These are phyloP conservation scores for Poeciliopsis paucimaculata DNA, from an alignment of 2,797 vertebrate species.

Conservation along the genomic window DNA sequence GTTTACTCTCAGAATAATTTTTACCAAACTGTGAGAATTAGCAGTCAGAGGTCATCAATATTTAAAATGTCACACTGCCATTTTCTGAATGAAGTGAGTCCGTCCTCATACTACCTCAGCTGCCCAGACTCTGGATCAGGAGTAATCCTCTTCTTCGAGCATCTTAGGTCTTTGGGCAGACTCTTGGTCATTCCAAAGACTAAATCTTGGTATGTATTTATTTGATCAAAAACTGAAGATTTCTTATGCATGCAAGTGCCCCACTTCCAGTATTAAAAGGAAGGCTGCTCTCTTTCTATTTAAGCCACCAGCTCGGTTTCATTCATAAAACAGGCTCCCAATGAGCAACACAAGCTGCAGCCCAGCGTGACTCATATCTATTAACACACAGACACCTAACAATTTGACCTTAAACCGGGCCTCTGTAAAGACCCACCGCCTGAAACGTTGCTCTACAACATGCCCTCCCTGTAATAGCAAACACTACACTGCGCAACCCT, in stretches of 20 bases:
- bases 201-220: neutral
- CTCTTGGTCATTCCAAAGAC: neutral
- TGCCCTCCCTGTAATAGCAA: conserved; percentile 40
- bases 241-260: neutral
- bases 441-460: conserved; percentile 42
- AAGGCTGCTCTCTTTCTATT: conserved; percentile 26
- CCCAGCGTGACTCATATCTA: conserved; percentile 19
- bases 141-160: conserved; percentile 9
- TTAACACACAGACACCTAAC: conserved; percentile 7
- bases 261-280: conserved; percentile 16
- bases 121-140: neutral
- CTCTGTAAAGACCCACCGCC: conserved; percentile 44
- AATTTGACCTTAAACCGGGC: conserved; percentile 51
- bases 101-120: neutral
- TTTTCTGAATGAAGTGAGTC: conserved; percentile 48
- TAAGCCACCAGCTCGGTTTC: conserved; percentile 33
- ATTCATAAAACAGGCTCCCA: conserved; percentile 69
- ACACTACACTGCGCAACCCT: conserved; percentile 61
- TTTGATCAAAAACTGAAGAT: neutral
- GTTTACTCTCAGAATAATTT: neutral
- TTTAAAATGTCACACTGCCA: conserved; percentile 3
- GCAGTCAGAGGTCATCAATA: conserved; percentile 10
- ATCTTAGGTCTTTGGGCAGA: neutral
- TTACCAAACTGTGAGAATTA: neutral
- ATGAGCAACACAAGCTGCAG: conserved; percentile 45